Percentiles rank a stretch among this genome's conserved stretches.
Evolutionary conservation across 1,140 invertebrate species (phyloP).

Genomic region (Eriocheir sinensis): DNA sequence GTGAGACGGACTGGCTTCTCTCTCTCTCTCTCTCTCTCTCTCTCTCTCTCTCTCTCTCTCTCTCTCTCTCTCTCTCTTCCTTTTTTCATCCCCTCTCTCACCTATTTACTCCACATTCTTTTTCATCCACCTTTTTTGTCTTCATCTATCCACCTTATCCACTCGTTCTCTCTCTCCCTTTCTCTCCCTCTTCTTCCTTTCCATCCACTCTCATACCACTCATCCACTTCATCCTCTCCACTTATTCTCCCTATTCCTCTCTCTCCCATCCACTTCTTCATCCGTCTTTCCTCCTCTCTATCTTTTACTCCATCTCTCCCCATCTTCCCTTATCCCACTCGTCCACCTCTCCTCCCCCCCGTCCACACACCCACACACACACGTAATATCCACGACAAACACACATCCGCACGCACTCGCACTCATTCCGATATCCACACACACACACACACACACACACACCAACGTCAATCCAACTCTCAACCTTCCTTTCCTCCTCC

Average conservation of each 20-base stretch:
- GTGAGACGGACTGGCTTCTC: too few species aligned
- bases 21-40: slow-evolving; percentile 50
- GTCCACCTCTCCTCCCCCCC: slow-evolving; percentile 46
- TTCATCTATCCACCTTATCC: too few species aligned
- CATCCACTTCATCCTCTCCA: too few species aligned
- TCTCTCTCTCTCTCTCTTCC: slow-evolving; percentile 55
- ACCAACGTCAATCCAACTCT: too few species aligned
- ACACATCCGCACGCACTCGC: too few species aligned
- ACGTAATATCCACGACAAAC: too few species aligned
- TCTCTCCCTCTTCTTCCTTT: slow-evolving; percentile 32
- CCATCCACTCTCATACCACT: slow-evolving; percentile 32
- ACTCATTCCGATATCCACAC: too few species aligned
- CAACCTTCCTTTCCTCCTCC: neutral
- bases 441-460: too few species aligned
- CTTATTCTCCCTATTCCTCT: slow-evolving; percentile 35
- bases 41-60: slow-evolving; percentile 43
- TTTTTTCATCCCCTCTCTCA: too few species aligned
- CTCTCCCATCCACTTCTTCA: slow-evolving; percentile 47
- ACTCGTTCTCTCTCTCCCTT: neutral
- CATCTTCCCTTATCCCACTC: slow-evolving; percentile 35
- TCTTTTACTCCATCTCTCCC: slow-evolving; percentile 48
- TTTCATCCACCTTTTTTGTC: too few species aligned
- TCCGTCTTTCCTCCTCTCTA: neutral
- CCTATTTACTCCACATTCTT: too few species aligned
- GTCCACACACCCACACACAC: too few species aligned